These are phyloP conservation scores for Podargus strigoides DNA, from an alignment of 2,797 vertebrate species.

Conservation along the genomic window DNA sequence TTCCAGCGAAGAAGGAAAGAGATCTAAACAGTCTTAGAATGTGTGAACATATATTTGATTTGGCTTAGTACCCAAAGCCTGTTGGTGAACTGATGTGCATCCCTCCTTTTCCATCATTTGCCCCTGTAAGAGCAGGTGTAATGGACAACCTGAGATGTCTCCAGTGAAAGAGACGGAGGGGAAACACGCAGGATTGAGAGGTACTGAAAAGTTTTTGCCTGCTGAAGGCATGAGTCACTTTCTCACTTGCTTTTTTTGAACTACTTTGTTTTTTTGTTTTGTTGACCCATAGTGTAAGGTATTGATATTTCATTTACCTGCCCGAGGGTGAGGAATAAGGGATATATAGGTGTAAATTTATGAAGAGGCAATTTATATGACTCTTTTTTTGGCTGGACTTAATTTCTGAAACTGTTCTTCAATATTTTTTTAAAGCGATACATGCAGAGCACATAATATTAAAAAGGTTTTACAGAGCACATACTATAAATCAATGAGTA, in stretches of 20 bases:
- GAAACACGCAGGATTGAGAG: background rate
- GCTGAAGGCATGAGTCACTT: background rate
- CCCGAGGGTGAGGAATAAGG: background rate
- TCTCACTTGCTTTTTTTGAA: background rate
- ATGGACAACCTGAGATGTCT: background rate
- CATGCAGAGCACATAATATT: conserved; percentile 6
- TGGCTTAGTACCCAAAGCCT: background rate
- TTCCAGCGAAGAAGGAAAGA: background rate
- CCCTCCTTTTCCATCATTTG: background rate
- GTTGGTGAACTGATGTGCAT: background rate
- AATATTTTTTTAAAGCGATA: background rate
- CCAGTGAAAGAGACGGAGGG: background rate
- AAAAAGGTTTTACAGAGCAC: conserved; percentile 15
- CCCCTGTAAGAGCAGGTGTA: background rate
- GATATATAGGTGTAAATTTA: background rate
- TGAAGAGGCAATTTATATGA: background rate
- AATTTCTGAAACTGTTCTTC: conserved; percentile 5
- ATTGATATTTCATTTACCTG: background rate
- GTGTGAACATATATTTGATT: background rate
- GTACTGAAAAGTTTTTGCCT: background rate
- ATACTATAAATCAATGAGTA: conserved; percentile 42
- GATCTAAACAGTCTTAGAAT: background rate
- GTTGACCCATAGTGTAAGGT: background rate
- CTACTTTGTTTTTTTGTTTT: background rate
- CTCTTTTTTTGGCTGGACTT: background rate